A percentile compares a stretch with the other conserved stretches of the same genome.
phyloP scores from a whole-genome alignment of 1,140 invertebrate genomes.

The Hyles vespertilio region DNA sequence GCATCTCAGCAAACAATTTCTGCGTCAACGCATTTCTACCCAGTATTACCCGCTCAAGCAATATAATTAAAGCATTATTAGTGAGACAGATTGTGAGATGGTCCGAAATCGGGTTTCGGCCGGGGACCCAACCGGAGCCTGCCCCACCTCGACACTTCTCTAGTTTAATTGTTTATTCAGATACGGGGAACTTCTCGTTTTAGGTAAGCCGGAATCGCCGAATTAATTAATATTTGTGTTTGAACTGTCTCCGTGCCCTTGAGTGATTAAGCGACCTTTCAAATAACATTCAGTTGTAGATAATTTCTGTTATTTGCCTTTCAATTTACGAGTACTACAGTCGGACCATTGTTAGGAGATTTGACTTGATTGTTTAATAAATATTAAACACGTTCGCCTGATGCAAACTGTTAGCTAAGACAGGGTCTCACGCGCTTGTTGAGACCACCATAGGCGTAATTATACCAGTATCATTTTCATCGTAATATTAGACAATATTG shows the following conservation, averaged over 20 bases:
- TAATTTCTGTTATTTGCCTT: constrained; percentile 46
- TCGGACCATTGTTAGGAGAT: constrained; percentile 20
- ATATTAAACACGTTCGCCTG: constrained; percentile 14
- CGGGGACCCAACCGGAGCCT: constrained; percentile 10
- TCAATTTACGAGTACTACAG: constrained; percentile 31
- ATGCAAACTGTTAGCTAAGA: no score
- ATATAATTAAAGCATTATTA: no score
- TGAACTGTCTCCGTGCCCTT: constrained; percentile 62
- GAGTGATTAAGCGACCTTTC: constrained; percentile 58
- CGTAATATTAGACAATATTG: constrained; percentile 65
- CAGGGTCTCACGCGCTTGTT: no score
- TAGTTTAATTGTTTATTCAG: constrained; percentile 71
- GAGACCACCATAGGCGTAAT: constrained; percentile 6
- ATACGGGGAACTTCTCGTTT: constrained; percentile 67
- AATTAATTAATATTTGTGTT: constrained; percentile 73
- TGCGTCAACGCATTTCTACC: no score
- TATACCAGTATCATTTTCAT: constrained; percentile 41
- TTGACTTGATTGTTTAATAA: constrained; percentile 28
- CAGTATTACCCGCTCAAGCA: no score
- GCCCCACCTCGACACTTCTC: constrained; percentile 32
- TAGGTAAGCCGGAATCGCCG: constrained; percentile 67
- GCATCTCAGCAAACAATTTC: no score
- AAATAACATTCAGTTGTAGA: constrained; percentile 52
- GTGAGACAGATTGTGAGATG: background rate
- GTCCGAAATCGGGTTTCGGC: background rate